A percentile compares a stretch with the other conserved stretches of the same genome.
Evolutionary conservation across 2,113 vertebrate genomes (phyloP).

Genomic region (Forbesichthys papilliferus): DNA sequence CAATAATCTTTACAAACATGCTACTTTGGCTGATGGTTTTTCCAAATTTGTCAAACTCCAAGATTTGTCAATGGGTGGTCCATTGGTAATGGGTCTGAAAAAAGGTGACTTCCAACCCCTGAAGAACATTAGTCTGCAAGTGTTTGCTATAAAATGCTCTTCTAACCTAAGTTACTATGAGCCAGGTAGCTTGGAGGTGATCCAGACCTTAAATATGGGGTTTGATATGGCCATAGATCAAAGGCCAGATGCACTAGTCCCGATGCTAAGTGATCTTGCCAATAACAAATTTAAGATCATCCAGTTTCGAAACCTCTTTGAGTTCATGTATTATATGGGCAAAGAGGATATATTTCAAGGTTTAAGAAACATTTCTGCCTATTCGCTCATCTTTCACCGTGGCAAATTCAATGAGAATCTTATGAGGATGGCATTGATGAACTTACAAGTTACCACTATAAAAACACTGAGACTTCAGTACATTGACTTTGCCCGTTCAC

Average conservation of each 20-base stretch:
- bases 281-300: slow-evolving; percentile 70
- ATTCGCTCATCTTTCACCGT: slow-evolving; percentile 76
- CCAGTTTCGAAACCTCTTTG: slow-evolving; percentile 84
- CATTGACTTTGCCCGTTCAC: slow-evolving; percentile 84
- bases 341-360: slow-evolving; percentile 73
- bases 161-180: slow-evolving; percentile 76
- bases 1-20: slow-evolving; percentile 78
- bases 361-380: slow-evolving; percentile 54
- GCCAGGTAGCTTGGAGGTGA: slow-evolving; percentile 71
- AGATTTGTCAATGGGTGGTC: slow-evolving; percentile 78
- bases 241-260: slow-evolving; percentile 50
- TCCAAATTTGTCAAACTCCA: slow-evolving; percentile 59
- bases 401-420: slow-evolving; percentile 86
- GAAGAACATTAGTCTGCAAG: slow-evolving; percentile 61
- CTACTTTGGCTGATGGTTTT: slow-evolving; percentile 64
- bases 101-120: slow-evolving; percentile 70
- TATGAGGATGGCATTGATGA: slow-evolving; percentile 75
- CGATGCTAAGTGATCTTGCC: slow-evolving; percentile 75
- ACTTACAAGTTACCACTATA: slow-evolving; percentile 66
- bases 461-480: slow-evolving; percentile 72
- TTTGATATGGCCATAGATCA: slow-evolving; percentile 80
- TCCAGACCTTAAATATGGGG: slow-evolving; percentile 73
- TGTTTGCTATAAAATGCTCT: slow-evolving; percentile 80
- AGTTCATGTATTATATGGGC: slow-evolving; percentile 79
- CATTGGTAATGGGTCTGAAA: slow-evolving; percentile 65